Conservation (phyloP, 2,888 invertebrate species). For the Litoditis marina region DNA sequence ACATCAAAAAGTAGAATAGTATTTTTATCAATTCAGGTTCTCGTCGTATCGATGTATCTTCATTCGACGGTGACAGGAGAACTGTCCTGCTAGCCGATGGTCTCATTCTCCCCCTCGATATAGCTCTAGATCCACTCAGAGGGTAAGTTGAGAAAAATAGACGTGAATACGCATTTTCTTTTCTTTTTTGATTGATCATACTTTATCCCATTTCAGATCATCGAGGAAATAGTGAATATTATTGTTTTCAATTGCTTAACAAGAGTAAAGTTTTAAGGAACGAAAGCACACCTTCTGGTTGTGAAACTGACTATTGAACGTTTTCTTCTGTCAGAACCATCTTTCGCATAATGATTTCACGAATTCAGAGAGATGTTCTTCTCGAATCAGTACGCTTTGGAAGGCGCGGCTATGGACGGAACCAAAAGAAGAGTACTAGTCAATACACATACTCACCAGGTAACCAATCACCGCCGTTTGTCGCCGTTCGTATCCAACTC, state of each 20-base stretch:
- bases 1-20: too few species aligned
- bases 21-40: conserved; percentile 85
- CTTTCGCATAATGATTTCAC: too few species aligned
- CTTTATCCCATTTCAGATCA: too few species aligned
- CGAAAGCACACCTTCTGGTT: too few species aligned
- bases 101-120: conserved; percentile 82
- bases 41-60: conserved; percentile 89
- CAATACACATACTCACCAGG: conserved; percentile 87
- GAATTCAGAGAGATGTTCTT: conserved; percentile 67
- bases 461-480: conserved; percentile 62
- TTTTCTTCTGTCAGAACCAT: too few species aligned
- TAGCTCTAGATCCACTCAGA: conserved; percentile 85
- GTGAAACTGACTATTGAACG: too few species aligned
- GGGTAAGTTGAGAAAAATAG: conserved; percentile 72
- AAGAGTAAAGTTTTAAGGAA: too few species aligned
- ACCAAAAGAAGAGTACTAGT: conserved; percentile 79
- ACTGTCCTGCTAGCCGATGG: conserved; percentile 87
- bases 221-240: too few species aligned
- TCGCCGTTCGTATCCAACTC: neutral
- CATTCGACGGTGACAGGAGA: conserved; percentile 79
- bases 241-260: too few species aligned
- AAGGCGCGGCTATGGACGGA: conserved; percentile 91
- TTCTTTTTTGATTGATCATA: neutral
- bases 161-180: neutral
- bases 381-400: conserved; percentile 69